Evolutionary conservation across 2,113 vertebrate genomes (phyloP), one percentile per base, ranked within the genome.

Genomic region (Falco punctatus): DNA sequence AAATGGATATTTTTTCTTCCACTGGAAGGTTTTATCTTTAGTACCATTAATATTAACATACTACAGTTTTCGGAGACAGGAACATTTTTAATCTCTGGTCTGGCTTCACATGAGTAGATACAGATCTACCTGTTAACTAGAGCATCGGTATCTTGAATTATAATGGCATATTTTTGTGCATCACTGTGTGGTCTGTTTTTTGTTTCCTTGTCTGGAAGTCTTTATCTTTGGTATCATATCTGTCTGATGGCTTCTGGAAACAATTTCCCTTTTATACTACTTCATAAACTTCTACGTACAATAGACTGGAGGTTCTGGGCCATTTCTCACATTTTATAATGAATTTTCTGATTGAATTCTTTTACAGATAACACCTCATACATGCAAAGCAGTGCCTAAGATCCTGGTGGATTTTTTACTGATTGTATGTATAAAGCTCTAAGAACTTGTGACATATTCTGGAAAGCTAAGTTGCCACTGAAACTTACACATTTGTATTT

Each of bases 241-340:
- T 86, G 49, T 90, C 78, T 91, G 52, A 79, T 61, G 77, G 40
- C 88, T 92, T 92, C 91, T 95, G 69, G 92, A 93, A 95, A 87
- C 55, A 86, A 90, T 88, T 92, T 95, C 93, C 58, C 62, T 51
- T 92, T 92, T 91, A 79, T 15, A 86, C 30, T 54, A 72, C 77
- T 91, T 92, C 81, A 91, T 95, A 94, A 94, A 89, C 66, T 93
- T 84, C 59, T 81, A 65, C 58, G 38, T 86, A 86, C 40, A 81
- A 69, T 93, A 92, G 70, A 35, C 80, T 46, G 57, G 28, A 86
- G 61, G 88, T 92, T 92, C 69, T 79, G 82, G 83, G 77, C 75
- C 77, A 94, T 93, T 95, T 95, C 77, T 88, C 57, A 81, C 72
- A 71, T 92, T 96, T 95, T 72, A 28, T 91, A 95, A 95, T 96